Percentiles rank a stretch among this genome's conserved stretches.
phyloP scores from a whole-genome alignment of 2,888 invertebrate species.

The Netelia fuscicornis region DNA sequence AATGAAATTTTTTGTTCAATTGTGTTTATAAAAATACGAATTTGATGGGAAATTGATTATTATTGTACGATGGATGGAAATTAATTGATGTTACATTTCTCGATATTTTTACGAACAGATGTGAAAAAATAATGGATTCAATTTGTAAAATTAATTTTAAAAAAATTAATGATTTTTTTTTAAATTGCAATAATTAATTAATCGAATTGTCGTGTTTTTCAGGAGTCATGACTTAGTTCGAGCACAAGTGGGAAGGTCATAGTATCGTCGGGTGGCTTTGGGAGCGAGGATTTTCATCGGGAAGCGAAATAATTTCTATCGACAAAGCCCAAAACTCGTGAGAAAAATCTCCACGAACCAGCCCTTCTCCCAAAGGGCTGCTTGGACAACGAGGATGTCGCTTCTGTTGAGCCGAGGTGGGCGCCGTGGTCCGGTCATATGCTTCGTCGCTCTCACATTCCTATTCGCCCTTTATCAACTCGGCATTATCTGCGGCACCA shows the following conservation, averaged over 20 bases:
- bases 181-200: background rate
- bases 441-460: conserved; percentile 82
- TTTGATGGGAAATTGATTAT: background rate
- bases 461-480: conserved; percentile 84
- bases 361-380: conserved; percentile 10
- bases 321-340: conserved; percentile 9
- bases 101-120: background rate
- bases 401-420: conserved; percentile 83
- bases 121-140: too few relatives aligned
- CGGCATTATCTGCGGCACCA: conserved; percentile 83
- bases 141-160: background rate
- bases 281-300: background rate
- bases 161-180: background rate
- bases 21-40: too few relatives aligned
- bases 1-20: too few relatives aligned
- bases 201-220: conserved; percentile 57
- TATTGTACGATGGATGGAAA: background rate
- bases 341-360: conserved; percentile 7
- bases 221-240: conserved; percentile 80
- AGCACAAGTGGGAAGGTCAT: conserved; percentile 9
- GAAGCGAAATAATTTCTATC: conserved; percentile 25
- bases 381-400: conserved; percentile 78
- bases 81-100: background rate
- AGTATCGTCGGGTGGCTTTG: conserved; percentile 16
- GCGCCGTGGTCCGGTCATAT: conserved; percentile 84